Evolutionary conservation across 2,888 invertebrate species (phyloP), one percentile per base, ranked within the genome.

Genomic region (Hylaea fasciaria): DNA sequence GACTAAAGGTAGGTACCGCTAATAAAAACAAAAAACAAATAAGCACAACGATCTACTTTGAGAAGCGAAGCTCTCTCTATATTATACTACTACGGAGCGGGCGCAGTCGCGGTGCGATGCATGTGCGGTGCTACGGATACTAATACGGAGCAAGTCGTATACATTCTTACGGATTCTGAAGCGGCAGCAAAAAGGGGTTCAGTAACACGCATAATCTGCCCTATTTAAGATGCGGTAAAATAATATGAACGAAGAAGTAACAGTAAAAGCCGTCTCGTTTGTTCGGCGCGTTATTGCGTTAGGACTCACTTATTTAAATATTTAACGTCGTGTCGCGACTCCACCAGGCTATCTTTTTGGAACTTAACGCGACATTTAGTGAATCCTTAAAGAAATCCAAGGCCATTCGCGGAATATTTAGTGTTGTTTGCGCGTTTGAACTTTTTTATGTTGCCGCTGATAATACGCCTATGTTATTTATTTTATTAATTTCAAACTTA

Each of bases 301-400:
- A 40, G 47, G 45, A n/a, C 32, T 32, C 47, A 22, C 14, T 55
- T 55, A 48, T 55, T 47, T 47, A 55, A 55, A 55, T 55, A 55
- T 55, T 41, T n/a, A 55, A 47, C 14, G 48, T 32, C 35, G 46
- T 32, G 40, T 22, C 44, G 29, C 22, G 39, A 50, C 40, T 49
- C 14, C 22, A 40, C 49, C n/a, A 28, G 37, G 28, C 50, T 40
- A 35, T 44, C 52, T 44, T 10, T 13, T 29, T 32, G 52, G n/a
- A n/a, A 29, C 53, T 37, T 29, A 29, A 9, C 46, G 46, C 29
- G 46, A 29, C 54, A 54, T 40, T 47, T 17, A 54, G 40, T 39
- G 46, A 40, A 32, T 16, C 40, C 28, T 47, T 28, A 37, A 46
- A 29, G 29, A 47, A n/a, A 29, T 29, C 32, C n/a, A 29, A 16